phyloP scores from a whole-genome alignment of 2,888 invertebrate species.

The Apamea sordens region DNA sequence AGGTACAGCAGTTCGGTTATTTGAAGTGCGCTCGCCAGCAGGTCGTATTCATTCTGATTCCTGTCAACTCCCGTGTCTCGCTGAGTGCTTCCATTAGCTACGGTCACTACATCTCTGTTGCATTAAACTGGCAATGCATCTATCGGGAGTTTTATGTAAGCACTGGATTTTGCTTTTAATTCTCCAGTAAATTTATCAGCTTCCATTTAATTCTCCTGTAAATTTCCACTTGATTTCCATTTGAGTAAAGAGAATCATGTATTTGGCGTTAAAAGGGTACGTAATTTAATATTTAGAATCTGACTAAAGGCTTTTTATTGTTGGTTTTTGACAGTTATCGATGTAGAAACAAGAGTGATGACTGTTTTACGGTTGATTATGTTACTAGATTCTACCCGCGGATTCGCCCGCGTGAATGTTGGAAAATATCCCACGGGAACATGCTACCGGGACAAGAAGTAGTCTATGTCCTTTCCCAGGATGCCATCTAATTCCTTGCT shows the following conservation, averaged over 20 bases:
- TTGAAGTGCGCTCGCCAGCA: constrained; percentile 37
- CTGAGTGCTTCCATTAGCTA: constrained; percentile 66
- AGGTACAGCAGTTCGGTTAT: constrained; percentile 50
- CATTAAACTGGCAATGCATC: constrained; percentile 57
- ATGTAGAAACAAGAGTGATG: too few species aligned
- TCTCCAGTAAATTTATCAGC: too few species aligned
- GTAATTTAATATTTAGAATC: constrained; percentile 18
- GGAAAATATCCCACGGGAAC: too few species aligned
- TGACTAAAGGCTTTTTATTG: not conserved
- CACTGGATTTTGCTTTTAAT: constrained; percentile 34
- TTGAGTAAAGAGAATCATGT: constrained; percentile 23
- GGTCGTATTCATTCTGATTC: constrained; percentile 61
- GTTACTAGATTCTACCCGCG: not conserved
- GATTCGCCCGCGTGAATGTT: too few species aligned
- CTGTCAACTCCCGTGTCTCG: constrained; percentile 59
- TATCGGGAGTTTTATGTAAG: constrained; percentile 47
- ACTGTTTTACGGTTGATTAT: too few species aligned
- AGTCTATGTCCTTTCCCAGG: not conserved
- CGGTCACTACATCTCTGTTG: constrained; percentile 47
- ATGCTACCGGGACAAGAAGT: too few species aligned
- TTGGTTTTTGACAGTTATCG: constrained; percentile 1
- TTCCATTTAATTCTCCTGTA: constrained; percentile 32
- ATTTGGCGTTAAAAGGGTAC: constrained; percentile 33
- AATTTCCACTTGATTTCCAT: constrained; percentile 37
- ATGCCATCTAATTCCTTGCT: not conserved